Percentiles rank a stretch among this genome's conserved stretches.
Conservation (phyloP, 2,113 vertebrate species). For the Otus sunia region DNA sequence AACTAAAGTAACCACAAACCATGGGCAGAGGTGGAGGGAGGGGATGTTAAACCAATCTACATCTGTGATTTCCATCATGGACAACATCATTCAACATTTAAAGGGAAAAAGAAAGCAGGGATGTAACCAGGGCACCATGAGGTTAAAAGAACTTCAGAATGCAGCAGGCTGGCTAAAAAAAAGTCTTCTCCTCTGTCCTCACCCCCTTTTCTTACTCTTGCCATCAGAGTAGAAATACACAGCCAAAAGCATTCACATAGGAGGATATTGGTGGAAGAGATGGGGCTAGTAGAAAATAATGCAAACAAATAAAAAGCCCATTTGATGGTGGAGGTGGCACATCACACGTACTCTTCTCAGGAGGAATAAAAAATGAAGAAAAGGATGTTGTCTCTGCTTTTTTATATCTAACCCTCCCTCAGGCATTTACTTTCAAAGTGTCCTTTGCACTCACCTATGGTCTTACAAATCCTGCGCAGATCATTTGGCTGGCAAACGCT, state of each 20-base stretch:
- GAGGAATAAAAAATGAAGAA: not conserved
- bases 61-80: conserved; percentile 33
- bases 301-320: not conserved
- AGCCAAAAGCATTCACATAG: not conserved
- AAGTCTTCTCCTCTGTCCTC: not conserved
- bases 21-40: not conserved
- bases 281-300: not conserved
- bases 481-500: not conserved
- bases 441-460: not conserved
- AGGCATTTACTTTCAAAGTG: not conserved
- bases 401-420: not conserved
- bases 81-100: not conserved
- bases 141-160: not conserved
- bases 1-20: not conserved
- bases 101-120: not conserved
- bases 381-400: not conserved
- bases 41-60: not conserved
- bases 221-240: not conserved
- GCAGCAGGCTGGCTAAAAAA: not conserved
- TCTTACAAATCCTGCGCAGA: not conserved
- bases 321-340: not conserved
- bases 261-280: not conserved
- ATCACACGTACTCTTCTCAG: not conserved
- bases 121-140: not conserved
- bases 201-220: not conserved